These are phyloP conservation scores for Microplitis demolitor DNA, from an alignment of 1,140 invertebrate species.

Conservation along the genomic window DNA sequence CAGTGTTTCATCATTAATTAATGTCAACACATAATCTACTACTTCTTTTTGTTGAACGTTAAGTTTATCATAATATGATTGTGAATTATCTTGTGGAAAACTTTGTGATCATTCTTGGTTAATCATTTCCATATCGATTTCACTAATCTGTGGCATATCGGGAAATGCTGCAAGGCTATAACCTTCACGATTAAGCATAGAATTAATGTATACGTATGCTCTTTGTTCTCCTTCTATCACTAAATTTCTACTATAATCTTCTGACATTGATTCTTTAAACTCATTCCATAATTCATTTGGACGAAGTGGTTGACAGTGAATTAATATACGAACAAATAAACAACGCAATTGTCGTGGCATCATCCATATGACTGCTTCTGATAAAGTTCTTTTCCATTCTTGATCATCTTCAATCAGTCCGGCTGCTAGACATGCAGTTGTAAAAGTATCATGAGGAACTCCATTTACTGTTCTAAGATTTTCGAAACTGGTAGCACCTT, in stretches of 20 bases:
- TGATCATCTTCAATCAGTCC: conserved; percentile 30
- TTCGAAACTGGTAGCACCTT: conserved; percentile 22
- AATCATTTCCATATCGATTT: neutral
- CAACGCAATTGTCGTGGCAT: neutral
- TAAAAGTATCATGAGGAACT: conserved; percentile 1
- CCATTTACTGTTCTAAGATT: conserved; percentile 24
- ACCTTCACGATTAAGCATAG: neutral
- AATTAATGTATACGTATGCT: neutral
- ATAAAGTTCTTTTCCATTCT: conserved; percentile 17
- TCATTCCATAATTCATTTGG: neutral
- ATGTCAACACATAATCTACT: neutral
- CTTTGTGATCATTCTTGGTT: neutral
- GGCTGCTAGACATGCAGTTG: conserved; percentile 15
- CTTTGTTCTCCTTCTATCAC: neutral
- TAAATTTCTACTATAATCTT: neutral
- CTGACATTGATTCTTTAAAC: neutral
- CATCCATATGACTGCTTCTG: conserved; percentile 2
- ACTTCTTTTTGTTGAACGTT: neutral
- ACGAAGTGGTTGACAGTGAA: neutral
- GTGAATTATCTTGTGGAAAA: neutral
- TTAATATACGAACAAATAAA: conserved; percentile 6
- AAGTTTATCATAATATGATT: neutral
- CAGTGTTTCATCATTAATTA: neutral
- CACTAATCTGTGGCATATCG: neutral
- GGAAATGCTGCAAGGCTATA: neutral